Conservation (phyloP, 2,113 vertebrate genomes). For the Thalassoma bifasciatum region DNA sequence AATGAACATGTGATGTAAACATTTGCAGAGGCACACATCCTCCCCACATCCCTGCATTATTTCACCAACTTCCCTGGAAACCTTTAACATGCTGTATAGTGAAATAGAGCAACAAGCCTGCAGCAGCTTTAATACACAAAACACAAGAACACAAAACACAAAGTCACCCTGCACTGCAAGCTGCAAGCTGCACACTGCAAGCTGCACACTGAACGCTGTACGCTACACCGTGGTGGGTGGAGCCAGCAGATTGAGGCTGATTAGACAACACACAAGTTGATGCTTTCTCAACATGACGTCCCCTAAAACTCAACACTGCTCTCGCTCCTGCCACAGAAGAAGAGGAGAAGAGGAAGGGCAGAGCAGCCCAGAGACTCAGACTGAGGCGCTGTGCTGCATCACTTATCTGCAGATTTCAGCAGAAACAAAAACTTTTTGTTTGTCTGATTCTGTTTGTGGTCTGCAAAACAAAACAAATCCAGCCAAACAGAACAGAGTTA, state of each 20-base stretch:
- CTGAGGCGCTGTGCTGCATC: slow-evolving; percentile 34
- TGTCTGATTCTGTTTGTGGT: slow-evolving; percentile 36
- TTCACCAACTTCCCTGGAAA: slow-evolving; percentile 57
- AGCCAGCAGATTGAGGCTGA: slow-evolving; percentile 63
- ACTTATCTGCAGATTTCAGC: slow-evolving; percentile 60
- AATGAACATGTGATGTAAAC: slow-evolving; percentile 11
- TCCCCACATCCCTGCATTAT: slow-evolving; percentile 7
- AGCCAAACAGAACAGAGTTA: no score
- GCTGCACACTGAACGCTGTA: no score
- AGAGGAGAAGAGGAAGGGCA: background rate
- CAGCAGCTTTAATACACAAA: slow-evolving; percentile 59
- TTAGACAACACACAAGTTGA: slow-evolving; percentile 57
- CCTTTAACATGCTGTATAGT: slow-evolving; percentile 56
- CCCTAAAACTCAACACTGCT: slow-evolving; percentile 7
- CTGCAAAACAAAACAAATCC: background rate
- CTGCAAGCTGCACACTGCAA: no score
- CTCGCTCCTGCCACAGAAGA: background rate
- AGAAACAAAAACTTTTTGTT: slow-evolving; percentile 47
- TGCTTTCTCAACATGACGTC: slow-evolving; percentile 54
- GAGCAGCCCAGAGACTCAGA: slow-evolving; percentile 25
- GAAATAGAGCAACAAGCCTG: slow-evolving; percentile 42
- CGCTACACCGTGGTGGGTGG: slow-evolving; percentile 25
- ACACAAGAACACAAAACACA: slow-evolving; percentile 55
- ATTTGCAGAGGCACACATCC: slow-evolving; percentile 24
- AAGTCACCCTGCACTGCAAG: no score